A percentile compares a stretch with the other conserved stretches of the same genome.
Conservation (phyloP, 1,140 invertebrate genomes). For the Drosophila hydei region DNA sequence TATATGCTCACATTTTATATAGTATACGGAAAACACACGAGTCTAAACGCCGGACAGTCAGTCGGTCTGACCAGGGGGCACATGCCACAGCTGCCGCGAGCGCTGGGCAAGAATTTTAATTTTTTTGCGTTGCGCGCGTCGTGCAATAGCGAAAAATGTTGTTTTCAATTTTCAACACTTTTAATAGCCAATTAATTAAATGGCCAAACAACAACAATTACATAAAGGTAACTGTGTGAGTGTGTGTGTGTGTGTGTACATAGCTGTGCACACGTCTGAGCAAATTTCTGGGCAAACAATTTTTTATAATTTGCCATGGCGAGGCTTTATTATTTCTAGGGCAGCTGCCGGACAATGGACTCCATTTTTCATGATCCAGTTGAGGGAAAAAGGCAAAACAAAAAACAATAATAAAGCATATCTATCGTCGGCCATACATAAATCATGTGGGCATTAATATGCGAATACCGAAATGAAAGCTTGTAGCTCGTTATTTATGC, state of each 20-base stretch:
- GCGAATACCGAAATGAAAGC: slow-evolving; percentile 8
- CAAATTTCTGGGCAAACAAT: slow-evolving; percentile 57
- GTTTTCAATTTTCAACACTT: slow-evolving; percentile 81
- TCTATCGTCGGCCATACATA: slow-evolving; percentile 47
- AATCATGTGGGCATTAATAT: slow-evolving; percentile 54
- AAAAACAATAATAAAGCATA: neutral
- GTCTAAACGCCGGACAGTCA: too few relatives aligned
- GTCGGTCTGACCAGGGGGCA: slow-evolving; percentile 11
- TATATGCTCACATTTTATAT: too few relatives aligned
- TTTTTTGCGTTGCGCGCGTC: slow-evolving; percentile 16
- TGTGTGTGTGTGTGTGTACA: neutral
- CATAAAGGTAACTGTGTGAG: neutral
- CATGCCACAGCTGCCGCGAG: slow-evolving; percentile 7
- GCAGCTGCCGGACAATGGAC: slow-evolving; percentile 32
- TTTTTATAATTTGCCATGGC: slow-evolving; percentile 56
- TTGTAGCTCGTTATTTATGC: slow-evolving; percentile 57
- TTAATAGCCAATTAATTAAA: slow-evolving; percentile 81
- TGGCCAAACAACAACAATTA: slow-evolving; percentile 62
- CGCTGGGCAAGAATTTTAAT: slow-evolving; percentile 37
- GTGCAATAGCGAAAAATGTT: slow-evolving; percentile 57
- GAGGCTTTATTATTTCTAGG: slow-evolving; percentile 57
- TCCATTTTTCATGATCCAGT: neutral
- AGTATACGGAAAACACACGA: neutral
- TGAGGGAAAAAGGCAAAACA: slow-evolving; percentile 1
- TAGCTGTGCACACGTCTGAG: slow-evolving; percentile 15